Conservation (phyloP, 2,888 invertebrate genomes). For the Sicus ferrugineus region DNA sequence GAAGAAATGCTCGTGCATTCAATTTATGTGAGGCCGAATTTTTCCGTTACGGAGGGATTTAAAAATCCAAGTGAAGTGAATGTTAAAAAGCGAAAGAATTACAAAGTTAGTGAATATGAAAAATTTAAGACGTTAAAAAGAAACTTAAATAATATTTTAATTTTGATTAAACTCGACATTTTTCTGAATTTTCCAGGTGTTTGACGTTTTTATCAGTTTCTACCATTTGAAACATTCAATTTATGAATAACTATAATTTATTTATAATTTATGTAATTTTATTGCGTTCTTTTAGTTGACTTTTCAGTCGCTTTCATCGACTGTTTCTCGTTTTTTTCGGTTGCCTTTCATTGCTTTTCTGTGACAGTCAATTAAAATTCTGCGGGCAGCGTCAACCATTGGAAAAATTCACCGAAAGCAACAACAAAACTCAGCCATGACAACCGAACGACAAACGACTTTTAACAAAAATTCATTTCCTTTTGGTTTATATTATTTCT, state of each 20-base stretch:
- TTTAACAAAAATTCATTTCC: constrained; percentile 43
- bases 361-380: constrained; percentile 35
- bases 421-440: constrained; percentile 34
- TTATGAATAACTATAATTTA: background rate
- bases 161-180: too few relatives aligned
- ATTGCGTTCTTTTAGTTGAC: background rate
- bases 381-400: constrained; percentile 22
- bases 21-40: background rate
- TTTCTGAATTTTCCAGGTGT: background rate
- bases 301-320: background rate
- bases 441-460: constrained; percentile 12
- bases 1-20: constrained; percentile 3
- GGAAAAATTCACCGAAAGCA: constrained; percentile 29
- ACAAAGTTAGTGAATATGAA: too few relatives aligned
- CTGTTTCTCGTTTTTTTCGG: background rate
- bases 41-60: constrained; percentile 40
- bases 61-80: constrained; percentile 36
- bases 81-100: background rate
- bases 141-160: too few relatives aligned
- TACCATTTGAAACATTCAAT: background rate
- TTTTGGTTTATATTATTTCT: constrained; percentile 34
- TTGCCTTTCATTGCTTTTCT: constrained; percentile 20
- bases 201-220: too few relatives aligned
- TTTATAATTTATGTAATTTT: background rate
- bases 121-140: too few relatives aligned